A percentile compares a stretch with the other conserved stretches of the same genome.
phyloP scores from a whole-genome alignment of 2,797 vertebrate genomes.

The Meda fulgida region DNA sequence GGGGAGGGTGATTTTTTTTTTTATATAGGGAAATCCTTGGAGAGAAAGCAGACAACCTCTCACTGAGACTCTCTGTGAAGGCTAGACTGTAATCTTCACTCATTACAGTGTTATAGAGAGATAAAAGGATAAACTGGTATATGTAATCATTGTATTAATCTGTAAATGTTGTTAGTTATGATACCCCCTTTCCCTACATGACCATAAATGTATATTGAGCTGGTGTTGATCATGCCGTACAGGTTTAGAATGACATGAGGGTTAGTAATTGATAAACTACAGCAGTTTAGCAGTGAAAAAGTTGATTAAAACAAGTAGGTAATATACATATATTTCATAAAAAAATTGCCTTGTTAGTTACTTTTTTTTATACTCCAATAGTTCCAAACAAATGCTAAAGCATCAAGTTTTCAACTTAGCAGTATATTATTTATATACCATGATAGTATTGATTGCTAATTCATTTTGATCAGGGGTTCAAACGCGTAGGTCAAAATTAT shows the following conservation, averaged over 20 bases:
- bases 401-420: neutral
- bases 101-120: neutral
- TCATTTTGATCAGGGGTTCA: too few species aligned
- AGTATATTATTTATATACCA: neutral
- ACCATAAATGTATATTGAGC: neutral
- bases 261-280: neutral
- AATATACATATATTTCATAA: neutral
- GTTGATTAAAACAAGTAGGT: neutral
- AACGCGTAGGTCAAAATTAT: too few species aligned
- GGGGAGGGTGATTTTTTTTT: slow-evolving; percentile 73
- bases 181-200: neutral
- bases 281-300: neutral
- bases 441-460: too few species aligned
- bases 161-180: neutral
- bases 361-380: neutral
- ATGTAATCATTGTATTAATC: neutral
- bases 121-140: slow-evolving; percentile 4
- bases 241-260: neutral
- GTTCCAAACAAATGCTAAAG: neutral
- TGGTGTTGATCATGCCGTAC: neutral
- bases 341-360: neutral
- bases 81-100: slow-evolving; percentile 42
- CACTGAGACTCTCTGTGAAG: slow-evolving; percentile 69
- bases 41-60: slow-evolving; percentile 79
- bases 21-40: slow-evolving; percentile 82